A percentile compares a stretch with the other conserved stretches of the same genome.
Conservation (phyloP, 2,888 invertebrate species). For the Ophioninae sp. region DNA sequence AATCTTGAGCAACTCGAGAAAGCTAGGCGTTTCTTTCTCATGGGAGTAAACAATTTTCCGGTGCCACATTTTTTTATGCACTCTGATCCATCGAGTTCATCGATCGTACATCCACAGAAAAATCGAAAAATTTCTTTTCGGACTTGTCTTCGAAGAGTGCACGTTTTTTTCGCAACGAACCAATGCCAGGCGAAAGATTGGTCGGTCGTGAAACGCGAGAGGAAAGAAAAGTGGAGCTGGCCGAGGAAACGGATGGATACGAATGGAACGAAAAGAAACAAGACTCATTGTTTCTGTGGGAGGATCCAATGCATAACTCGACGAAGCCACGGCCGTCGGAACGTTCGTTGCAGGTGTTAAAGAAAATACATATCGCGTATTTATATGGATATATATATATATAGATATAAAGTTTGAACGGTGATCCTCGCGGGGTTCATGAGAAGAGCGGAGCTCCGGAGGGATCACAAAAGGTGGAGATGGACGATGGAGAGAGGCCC, state of each 20-base stretch:
- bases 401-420: conserved; percentile 51
- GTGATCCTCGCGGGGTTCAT: conserved; percentile 17
- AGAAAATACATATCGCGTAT: conserved; percentile 67
- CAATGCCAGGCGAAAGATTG: background rate
- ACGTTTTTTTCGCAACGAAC: background rate
- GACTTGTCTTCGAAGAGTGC: background rate
- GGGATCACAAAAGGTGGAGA: conserved; percentile 18
- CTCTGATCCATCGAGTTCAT: background rate
- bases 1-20: conserved; percentile 27
- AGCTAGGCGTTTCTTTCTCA: conserved; percentile 13
- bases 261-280: conserved; percentile 41
- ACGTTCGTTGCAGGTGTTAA: conserved; percentile 76
- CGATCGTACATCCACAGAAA: background rate
- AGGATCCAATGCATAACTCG: conserved; percentile 80
- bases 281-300: conserved; percentile 78
- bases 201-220: background rate
- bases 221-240: conserved; percentile 22
- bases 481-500: conserved; percentile 34
- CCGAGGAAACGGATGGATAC: conserved; percentile 12
- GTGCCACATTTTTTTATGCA: background rate
- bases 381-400: conserved; percentile 60
- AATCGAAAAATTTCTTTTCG: background rate
- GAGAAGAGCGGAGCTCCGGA: conserved; percentile 19
- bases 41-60: background rate
- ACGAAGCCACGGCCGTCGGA: conserved; percentile 66